Conservation (phyloP, 2,888 invertebrate genomes). For the Drosophila fulvimacula region DNA sequence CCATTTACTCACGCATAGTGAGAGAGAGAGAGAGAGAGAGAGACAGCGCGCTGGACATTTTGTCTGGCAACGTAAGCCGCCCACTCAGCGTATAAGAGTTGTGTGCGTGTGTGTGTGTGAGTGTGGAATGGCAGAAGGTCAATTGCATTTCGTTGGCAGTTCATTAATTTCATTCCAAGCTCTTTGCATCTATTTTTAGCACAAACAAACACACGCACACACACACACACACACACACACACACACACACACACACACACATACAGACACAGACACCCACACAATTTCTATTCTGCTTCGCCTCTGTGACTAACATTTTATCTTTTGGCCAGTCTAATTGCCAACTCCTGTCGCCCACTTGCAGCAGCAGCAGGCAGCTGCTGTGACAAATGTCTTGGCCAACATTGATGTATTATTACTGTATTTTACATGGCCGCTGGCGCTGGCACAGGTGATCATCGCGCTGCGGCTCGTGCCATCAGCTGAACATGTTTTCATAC, state of each 20-base stretch:
- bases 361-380: constrained; percentile 9
- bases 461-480: constrained; percentile 50
- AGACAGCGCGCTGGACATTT: constrained; percentile 58
- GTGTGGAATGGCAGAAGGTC: constrained; percentile 75
- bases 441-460: constrained; percentile 51
- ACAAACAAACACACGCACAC: constrained; percentile 19
- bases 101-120: not conserved
- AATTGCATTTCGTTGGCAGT: constrained; percentile 81
- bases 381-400: constrained; percentile 54
- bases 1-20: constrained; percentile 17
- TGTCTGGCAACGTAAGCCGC: constrained; percentile 64
- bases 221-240: not conserved
- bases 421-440: constrained; percentile 23
- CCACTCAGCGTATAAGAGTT: constrained; percentile 42
- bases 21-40: not conserved
- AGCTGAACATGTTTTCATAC: constrained; percentile 43
- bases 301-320: constrained; percentile 31
- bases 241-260: not conserved
- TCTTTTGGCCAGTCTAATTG: constrained; percentile 41
- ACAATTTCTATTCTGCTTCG: constrained; percentile 25
- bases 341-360: constrained; percentile 57
- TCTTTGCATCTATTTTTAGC: constrained; percentile 60
- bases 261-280: constrained; percentile 4
- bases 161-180: constrained; percentile 74
- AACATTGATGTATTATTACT: constrained; percentile 54